phyloP scores from a whole-genome alignment of 2,113 vertebrate species.

The Dolichallabes microphthalmus region DNA sequence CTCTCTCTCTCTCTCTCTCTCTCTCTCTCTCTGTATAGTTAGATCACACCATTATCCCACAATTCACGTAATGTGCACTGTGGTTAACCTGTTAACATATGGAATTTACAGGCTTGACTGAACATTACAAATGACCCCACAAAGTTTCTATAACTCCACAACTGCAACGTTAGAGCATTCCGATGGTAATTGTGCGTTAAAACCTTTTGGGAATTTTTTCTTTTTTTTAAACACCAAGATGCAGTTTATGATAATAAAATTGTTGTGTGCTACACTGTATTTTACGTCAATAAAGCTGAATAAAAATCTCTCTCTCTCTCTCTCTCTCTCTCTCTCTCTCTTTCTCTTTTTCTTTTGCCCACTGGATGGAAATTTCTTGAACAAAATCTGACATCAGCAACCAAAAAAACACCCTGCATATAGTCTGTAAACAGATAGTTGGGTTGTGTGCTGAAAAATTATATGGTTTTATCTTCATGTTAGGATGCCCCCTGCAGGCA shows the following conservation, averaged over 20 bases:
- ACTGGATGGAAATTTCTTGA: background rate
- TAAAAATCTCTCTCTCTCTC: background rate
- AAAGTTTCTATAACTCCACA: background rate
- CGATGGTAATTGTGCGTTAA: background rate
- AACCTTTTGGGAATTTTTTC: background rate
- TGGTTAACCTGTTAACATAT: conserved; percentile 25
- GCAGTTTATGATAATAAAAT: background rate
- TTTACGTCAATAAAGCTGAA: background rate
- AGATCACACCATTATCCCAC: background rate
- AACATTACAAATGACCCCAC: background rate
- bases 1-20: background rate
- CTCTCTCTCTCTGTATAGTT: background rate
- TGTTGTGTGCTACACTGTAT: background rate
- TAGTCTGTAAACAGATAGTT: background rate
- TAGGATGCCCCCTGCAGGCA: background rate
- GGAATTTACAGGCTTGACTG: conserved; percentile 18
- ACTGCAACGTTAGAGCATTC: background rate
- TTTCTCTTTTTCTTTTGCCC: background rate
- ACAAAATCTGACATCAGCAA: background rate
- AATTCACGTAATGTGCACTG: conserved; percentile 28
- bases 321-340: background rate
- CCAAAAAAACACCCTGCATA: background rate
- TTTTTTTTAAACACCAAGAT: background rate
- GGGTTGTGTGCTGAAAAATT: background rate
- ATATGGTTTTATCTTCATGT: background rate